Base-by-base conservation (phyloP, 2,888 invertebrate species). In the Scrobipalpa atriplicella region DNA sequence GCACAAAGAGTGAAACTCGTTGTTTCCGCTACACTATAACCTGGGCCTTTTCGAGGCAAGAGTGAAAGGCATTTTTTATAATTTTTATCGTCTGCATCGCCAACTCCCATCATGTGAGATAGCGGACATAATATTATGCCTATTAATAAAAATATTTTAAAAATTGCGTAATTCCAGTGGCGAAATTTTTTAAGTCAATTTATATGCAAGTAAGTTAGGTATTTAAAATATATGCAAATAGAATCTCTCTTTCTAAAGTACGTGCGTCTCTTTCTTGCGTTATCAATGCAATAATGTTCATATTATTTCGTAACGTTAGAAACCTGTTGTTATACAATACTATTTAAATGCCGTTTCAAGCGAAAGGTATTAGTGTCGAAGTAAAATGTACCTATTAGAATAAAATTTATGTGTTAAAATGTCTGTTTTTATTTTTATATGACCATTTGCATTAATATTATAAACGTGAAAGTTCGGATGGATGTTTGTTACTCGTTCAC, bases 391-490 rank as follows among this genome's bases (percentile, higher is more conserved):
- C 5, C 5, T 29, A 67, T 66, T 66, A 66, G 63, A 62, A 29
- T 66, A 66, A 66, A 67, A 64, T 64, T n/a, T 60, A 67, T 63
- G 56, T 61, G 52, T 67, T 38, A 67, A 51, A 66, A 38, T 47
- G 13, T 29, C 21, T 56, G 19, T 2, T 51, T n/a, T 51, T 16
- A 16, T 63, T 58, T 29, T 29, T 29, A 29, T 29, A 29, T 29
- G 29, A 29, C 29, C 29, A 29, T 29, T 29, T 29, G n/a, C n/a
- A n/a, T n/a, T n/a, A n/a, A n/a, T n/a, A n/a, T n/a, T n/a, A n/a
- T n/a, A n/a, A n/a, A n/a, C n/a, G n/a, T n/a, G n/a, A n/a, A n/a
- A n/a, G n/a, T n/a, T n/a, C n/a, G n/a, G n/a, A n/a, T n/a, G n/a
- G n/a, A n/a, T n/a, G n/a, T n/a, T n/a, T n/a, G n/a, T n/a, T n/a